Base-by-base conservation (phyloP, 2,888 invertebrate genomes). In the Petrolisthes manimaculis region DNA sequence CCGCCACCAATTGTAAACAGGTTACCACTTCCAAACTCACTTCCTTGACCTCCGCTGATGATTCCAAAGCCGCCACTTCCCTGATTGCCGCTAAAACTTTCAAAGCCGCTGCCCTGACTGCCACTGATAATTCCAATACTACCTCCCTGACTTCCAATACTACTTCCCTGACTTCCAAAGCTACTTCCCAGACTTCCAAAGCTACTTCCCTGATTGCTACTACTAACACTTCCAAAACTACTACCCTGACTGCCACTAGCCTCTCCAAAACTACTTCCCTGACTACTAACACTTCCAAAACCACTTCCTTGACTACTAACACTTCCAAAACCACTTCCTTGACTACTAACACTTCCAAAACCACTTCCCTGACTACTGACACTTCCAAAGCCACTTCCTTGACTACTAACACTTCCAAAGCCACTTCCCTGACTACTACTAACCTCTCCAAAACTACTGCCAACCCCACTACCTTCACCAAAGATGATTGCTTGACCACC, bases 291-390 rank as follows among this genome's bases (percentile, higher is more conserved):
- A 12, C 51, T 12, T n/a, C n/a, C 51, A 6, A 9, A 5, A 0
- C 69, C 61, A 37, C 37, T 37, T 37, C 37, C 37, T 37, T 37
- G 37, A 37, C 37, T 2, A 37, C 37, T 37, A 37, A 2, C 37
- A 71, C 71, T 21, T n/a, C n/a, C 71, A 77, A n/a, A 5, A 5
- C 77, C 78, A 18, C 55, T 78, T 77, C 74, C 75, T 77, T 78
- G 77, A 75, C 61, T 53, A 12, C 9, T 37, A 37, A 9, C 5
- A 6, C 54, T 51, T 14, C 61, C 61, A 12, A n/a, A 77, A 4
- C 5, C 37, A 6, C 77, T 51, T 14, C 51, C 71, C 3, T 51
- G 8, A 77, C 53, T 51, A 3, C 21, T 21, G 8, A 24, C 53
- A 12, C 69, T 12, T n/a, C n/a, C 51, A 6, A 9, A 5, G 3